These are phyloP conservation scores for Holothuria scabra DNA, from an alignment of 53 echinoderm and acorn worm genomes.

Conservation along the genomic window DNA sequence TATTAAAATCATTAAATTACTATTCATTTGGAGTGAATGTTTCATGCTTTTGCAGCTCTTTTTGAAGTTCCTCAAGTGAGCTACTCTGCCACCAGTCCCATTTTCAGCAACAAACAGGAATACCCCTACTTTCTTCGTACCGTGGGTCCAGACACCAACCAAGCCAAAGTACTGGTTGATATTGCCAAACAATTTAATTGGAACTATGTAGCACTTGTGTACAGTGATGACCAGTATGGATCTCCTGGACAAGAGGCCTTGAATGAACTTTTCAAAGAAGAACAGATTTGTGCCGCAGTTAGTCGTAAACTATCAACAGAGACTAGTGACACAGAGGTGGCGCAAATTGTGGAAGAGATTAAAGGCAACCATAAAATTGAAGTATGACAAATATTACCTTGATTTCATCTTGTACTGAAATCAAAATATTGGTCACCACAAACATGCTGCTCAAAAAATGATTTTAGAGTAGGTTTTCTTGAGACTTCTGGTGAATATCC, in stretches of 20 bases:
- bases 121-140: conserved; percentile 97
- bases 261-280: conserved; percentile 55
- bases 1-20: too few relatives aligned
- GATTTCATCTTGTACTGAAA: too few relatives aligned
- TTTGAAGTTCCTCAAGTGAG: conserved; percentile 97
- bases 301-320: conserved; percentile 58
- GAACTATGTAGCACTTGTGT: conserved; percentile 88
- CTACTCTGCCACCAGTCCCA: conserved; percentile 87
- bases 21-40: too few relatives aligned
- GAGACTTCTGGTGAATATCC: too few relatives aligned
- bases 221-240: conserved; percentile 79
- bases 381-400: conserved; percentile 45
- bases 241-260: conserved; percentile 72
- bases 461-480: too few relatives aligned
- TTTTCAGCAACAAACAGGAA: conserved; percentile 84
- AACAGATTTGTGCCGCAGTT: conserved; percentile 67
- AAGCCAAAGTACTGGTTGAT: conserved; percentile 85
- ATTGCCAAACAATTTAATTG: conserved; percentile 67
- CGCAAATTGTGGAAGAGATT: conserved; percentile 50
- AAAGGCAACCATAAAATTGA: conserved; percentile 64
- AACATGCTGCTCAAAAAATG: too few relatives aligned
- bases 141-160: conserved; percentile 87
- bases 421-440: too few relatives aligned
- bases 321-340: conserved; percentile 8
- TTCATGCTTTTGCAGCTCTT: conserved; percentile 67